Evolutionary conservation across 2,797 vertebrate species (phyloP).

Genomic region (Chelmon rostratus): DNA sequence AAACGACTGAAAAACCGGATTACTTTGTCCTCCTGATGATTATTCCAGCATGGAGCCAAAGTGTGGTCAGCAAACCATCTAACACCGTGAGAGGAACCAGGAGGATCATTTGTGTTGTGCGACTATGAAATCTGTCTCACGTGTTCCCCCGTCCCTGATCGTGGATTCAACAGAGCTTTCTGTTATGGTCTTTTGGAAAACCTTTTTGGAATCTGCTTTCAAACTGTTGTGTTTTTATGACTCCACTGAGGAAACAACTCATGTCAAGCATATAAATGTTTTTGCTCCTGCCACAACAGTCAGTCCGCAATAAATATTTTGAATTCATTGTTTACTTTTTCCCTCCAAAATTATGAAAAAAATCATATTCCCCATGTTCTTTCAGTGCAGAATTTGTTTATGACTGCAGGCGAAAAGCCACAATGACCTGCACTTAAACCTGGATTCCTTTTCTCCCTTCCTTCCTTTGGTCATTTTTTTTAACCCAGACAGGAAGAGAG

Average conservation of each 20-base stretch:
- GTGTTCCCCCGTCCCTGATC: background rate
- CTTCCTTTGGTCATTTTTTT: background rate
- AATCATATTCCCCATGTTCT: background rate
- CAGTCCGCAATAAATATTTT: conserved; percentile 16
- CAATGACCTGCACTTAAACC: background rate
- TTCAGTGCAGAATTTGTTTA: background rate
- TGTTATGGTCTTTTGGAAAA: conserved; percentile 2
- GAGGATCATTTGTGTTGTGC: background rate
- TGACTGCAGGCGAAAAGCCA: background rate
- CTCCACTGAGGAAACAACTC: background rate
- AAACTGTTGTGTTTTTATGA: conserved; percentile 7
- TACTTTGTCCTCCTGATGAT: background rate
- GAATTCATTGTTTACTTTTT: conserved; percentile 6
- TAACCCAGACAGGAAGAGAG: background rate
- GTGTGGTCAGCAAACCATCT: background rate
- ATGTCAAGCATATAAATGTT: conserved; percentile 1
- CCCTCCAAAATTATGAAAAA: background rate
- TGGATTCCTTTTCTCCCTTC: background rate
- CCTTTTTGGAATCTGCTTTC: conserved; percentile 9
- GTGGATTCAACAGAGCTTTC: background rate
- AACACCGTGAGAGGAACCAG: background rate
- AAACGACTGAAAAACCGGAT: background rate
- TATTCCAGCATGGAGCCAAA: background rate
- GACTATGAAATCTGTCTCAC: background rate
- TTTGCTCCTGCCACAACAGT: conserved; percentile 3